Evolutionary conservation across 2,888 invertebrate species (phyloP).

Genomic region (Himalopsyche anomala): DNA sequence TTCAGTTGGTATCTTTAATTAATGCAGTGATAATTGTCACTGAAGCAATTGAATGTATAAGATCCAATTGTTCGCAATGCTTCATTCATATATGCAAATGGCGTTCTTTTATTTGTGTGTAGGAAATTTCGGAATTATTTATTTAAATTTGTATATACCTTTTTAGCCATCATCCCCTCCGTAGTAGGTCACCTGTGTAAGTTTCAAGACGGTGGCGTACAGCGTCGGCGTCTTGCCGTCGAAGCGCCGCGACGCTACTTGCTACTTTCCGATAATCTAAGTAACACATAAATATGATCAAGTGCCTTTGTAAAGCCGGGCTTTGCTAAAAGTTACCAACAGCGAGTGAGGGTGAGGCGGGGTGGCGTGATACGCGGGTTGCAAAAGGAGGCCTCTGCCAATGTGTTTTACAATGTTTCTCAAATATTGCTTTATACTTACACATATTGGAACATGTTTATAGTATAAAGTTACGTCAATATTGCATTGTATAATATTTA

Average conservation of each 20-base stretch:
- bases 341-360: neutral
- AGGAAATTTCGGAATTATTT: no score
- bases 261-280: slow-evolving; percentile 71
- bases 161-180: neutral
- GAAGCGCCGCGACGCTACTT: slow-evolving; percentile 43
- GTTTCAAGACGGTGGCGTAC: slow-evolving; percentile 13
- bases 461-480: no score
- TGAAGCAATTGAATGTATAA: no score
- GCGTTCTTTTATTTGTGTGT: no score
- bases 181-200: slow-evolving; percentile 36
- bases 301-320: slow-evolving; percentile 74
- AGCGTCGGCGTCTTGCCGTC: slow-evolving; percentile 39
- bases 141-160: no score
- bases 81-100: no score
- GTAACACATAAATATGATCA: slow-evolving; percentile 76
- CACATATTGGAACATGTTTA: no score
- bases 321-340: slow-evolving; percentile 72
- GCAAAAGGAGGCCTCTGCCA: neutral
- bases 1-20: no score
- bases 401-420: neutral
- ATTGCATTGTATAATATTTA: no score
- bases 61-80: no score
- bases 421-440: neutral
- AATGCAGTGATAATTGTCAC: no score
- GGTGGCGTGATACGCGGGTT: neutral